Base-by-base conservation (phyloP, 2,888 invertebrate species). In the Troilus luridus region DNA sequence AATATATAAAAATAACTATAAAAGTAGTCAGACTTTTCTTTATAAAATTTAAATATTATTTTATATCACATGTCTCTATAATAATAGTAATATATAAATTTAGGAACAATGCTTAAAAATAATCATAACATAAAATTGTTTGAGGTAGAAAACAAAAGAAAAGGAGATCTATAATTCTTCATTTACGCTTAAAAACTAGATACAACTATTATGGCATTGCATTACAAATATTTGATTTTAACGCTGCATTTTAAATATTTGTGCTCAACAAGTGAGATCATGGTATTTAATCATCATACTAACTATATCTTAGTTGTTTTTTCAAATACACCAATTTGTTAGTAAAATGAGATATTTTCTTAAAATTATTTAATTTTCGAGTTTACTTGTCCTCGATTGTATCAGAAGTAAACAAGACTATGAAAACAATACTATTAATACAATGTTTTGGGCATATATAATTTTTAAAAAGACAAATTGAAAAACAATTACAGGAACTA, bases 11-110 rank as follows among this genome's bases (percentile, higher is more conserved):
- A 77, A 12, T 27, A 77, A 41, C 41, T 41, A 77, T 41, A 77
- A 77, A 27, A 77, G 11, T 77, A 77, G 72, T 27, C 72, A 77
- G 72, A 1, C 72, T 77, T 77, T 77, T 77, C 72, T 77, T 77
- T 17, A 77, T 17, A 77, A 77, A 41, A 19, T 77, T 41, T 77
- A 77, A 24, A 77, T 17, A 77, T 41, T 19, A 19, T 77, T 41
- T 77, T 41, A 24, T 77, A 77, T 77, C 72, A 77, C 72, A 77
- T 27, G 41, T 19, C 27, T 41, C 17, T 77, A 77, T 77, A 77
- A 24, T 77, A 77, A 41, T 77, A 41, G 14, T 77, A 41, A 41
- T 41, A 41, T 41, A 77, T 77, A 77, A 77, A 77, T 77, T 27
- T 27, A 77, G 72, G 72, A 77, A 77, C 27, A 77, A 17, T 41